A percentile compares a stretch with the other conserved stretches of the same genome.
These are phyloP conservation scores for Ctenicera cuprea DNA, from an alignment of 2,888 invertebrate species.

Conservation along the genomic window DNA sequence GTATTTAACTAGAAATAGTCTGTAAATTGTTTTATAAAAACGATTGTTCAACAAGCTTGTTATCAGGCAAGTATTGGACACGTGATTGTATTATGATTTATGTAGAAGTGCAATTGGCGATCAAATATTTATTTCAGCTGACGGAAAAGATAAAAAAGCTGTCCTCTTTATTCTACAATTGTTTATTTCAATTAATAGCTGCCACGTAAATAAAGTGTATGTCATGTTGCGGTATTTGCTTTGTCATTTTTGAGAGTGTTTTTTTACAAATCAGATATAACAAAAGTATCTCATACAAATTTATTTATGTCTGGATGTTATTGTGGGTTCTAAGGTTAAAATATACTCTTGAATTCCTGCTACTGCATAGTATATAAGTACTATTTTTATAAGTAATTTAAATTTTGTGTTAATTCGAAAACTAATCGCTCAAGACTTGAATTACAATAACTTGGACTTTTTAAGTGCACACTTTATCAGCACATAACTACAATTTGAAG, in stretches of 20 bases:
- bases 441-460: background rate
- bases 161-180: background rate
- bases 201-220: background rate
- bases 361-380: slow-evolving; percentile 35
- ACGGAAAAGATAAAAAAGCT: too few species aligned
- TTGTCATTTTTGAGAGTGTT: slow-evolving; percentile 13
- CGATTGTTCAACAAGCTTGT: background rate
- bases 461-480: slow-evolving; percentile 5
- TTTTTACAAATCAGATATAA: background rate
- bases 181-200: background rate
- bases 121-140: background rate
- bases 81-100: slow-evolving; percentile 17
- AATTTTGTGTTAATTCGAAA: background rate
- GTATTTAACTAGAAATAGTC: background rate
- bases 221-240: slow-evolving; percentile 5
- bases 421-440: background rate
- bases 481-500: slow-evolving; percentile 13
- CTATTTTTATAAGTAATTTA: slow-evolving; percentile 10
- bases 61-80: background rate
- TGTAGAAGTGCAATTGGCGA: background rate
- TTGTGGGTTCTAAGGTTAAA: slow-evolving; percentile 31
- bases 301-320: slow-evolving; percentile 23
- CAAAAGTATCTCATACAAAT: slow-evolving; percentile 9
- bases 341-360: background rate
- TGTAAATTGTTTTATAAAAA: background rate